Percentiles rank a stretch among this genome's conserved stretches.
phyloP scores from a whole-genome alignment of 2,113 vertebrate species.

The Upupa epops region DNA sequence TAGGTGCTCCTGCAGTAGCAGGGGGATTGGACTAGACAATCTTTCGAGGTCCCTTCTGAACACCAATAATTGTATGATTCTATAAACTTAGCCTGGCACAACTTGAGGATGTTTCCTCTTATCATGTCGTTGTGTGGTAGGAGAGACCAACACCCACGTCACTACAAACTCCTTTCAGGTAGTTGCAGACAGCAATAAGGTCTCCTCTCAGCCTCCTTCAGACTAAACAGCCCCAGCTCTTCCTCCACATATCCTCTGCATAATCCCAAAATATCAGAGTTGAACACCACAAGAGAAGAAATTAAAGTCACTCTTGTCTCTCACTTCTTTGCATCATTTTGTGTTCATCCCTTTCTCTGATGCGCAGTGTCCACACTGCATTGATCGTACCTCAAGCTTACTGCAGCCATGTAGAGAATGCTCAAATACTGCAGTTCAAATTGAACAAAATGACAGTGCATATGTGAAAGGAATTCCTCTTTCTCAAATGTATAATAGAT shows the following conservation, averaged over 20 bases:
- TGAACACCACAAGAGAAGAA: not conserved
- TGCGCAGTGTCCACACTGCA: not conserved
- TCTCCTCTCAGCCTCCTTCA: too few relatives aligned
- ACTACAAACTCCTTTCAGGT: too few relatives aligned
- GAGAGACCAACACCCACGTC: too few relatives aligned
- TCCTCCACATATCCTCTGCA: not conserved
- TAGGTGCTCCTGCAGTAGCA: too few relatives aligned
- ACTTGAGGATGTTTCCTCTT: too few relatives aligned
- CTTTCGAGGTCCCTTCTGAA: too few relatives aligned
- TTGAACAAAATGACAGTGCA: not conserved
- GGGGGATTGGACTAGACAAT: too few relatives aligned
- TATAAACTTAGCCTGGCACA: too few relatives aligned
- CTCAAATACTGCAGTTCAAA: not conserved
- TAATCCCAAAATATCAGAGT: not conserved
- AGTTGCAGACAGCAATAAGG: too few relatives aligned
- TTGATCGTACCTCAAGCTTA: fast-evolving
- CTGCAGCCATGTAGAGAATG: not conserved
- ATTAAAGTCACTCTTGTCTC: not conserved
- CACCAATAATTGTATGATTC: too few relatives aligned
- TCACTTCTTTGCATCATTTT: not conserved
- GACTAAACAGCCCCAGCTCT: too few relatives aligned
- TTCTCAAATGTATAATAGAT: not conserved
- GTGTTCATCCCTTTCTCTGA: not conserved
- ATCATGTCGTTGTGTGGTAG: too few relatives aligned
- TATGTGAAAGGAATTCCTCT: not conserved